A percentile compares a stretch with the other conserved stretches of the same genome.
phyloP scores from a whole-genome alignment of 2,113 vertebrate genomes.

The Struthio camelus region DNA sequence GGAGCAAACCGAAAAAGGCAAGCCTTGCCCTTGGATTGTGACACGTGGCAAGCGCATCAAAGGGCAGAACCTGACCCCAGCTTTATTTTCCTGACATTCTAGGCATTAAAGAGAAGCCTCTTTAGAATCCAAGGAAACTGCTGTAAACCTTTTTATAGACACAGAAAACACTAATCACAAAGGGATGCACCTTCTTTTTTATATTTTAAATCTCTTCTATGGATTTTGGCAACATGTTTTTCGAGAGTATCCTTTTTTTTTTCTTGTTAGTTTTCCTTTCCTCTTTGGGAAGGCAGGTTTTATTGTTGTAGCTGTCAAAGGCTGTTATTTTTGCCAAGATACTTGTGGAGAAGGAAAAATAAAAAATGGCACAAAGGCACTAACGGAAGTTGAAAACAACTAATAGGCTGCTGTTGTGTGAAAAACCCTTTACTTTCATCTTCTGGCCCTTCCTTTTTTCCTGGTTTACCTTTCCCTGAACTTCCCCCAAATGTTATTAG shows the following conservation, averaged over 20 bases:
- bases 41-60: neutral
- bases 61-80: neutral
- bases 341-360: neutral
- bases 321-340: neutral
- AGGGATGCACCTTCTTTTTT: neutral
- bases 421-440: constrained; percentile 2
- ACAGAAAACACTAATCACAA: neutral
- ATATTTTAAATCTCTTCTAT: neutral
- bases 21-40: neutral
- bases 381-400: neutral
- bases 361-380: neutral
- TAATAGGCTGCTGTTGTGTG: neutral
- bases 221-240: neutral
- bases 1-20: neutral
- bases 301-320: constrained; percentile 11
- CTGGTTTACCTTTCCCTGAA: neutral
- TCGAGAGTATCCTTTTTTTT: neutral
- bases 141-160: neutral
- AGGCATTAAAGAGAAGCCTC: neutral
- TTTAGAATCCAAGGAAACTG: neutral
- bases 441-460: neutral
- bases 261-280: neutral
- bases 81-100: neutral
- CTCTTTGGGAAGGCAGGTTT: neutral
- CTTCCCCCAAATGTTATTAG: neutral